Percentiles rank a stretch among this genome's conserved stretches.
These are phyloP conservation scores for Coccyzus lansbergi DNA, from an alignment of 2,797 vertebrate genomes.

Conservation along the genomic window DNA sequence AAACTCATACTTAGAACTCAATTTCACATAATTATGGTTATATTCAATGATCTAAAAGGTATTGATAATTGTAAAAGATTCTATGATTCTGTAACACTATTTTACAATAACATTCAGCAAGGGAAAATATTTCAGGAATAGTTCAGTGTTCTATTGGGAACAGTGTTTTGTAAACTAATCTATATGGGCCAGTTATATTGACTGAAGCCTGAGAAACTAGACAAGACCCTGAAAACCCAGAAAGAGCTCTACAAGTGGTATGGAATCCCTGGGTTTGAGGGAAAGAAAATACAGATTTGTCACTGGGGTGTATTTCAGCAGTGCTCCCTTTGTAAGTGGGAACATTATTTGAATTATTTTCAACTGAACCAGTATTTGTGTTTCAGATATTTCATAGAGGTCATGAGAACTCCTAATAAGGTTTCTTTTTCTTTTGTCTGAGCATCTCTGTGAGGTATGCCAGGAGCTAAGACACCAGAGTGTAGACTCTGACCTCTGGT, in stretches of 20 bases:
- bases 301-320: fast-evolving
- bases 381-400: neutral
- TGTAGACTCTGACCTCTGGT: neutral
- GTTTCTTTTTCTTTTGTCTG: neutral
- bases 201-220: neutral
- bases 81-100: too few species aligned
- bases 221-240: neutral
- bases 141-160: neutral
- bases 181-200: neutral
- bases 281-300: neutral
- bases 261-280: neutral
- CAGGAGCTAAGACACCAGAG: neutral
- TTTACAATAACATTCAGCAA: neutral
- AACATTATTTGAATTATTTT: neutral
- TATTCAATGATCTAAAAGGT: too few species aligned
- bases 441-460: neutral
- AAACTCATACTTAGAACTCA: neutral
- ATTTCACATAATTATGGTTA: neutral
- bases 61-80: too few species aligned
- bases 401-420: neutral
- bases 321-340: neutral
- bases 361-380: neutral
- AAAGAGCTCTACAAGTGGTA: neutral
- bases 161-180: neutral
- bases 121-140: neutral